phyloP scores from a whole-genome alignment of 1,140 invertebrate genomes.

The Drusus annulatus region DNA sequence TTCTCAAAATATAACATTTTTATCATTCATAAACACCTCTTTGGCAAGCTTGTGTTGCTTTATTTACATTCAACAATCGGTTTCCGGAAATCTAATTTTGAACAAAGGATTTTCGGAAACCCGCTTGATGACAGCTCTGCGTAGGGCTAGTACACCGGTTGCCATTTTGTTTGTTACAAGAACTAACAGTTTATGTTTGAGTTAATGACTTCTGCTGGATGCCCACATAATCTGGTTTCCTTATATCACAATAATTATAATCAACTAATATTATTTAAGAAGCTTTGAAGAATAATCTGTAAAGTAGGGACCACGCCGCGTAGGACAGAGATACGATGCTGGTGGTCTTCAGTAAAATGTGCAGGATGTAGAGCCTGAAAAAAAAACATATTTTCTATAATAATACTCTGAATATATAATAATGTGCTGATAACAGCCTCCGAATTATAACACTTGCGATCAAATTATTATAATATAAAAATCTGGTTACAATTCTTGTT shows the following conservation, averaged over 20 bases:
- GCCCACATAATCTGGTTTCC: neutral
- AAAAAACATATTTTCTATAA: neutral
- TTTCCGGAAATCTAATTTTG: no score
- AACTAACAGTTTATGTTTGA: neutral
- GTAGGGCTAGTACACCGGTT: neutral
- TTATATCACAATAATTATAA: neutral
- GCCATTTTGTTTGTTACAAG: neutral
- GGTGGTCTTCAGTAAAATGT: slow-evolving; percentile 38
- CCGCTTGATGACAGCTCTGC: neutral
- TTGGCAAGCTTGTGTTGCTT: no score
- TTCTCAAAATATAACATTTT: no score
- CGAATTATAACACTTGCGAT: no score
- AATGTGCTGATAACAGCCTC: no score
- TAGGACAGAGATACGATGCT: slow-evolving; percentile 21
- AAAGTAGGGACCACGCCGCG: slow-evolving; percentile 42
- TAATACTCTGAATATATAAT: no score
- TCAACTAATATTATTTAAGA: neutral
- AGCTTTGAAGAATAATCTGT: slow-evolving; percentile 40
- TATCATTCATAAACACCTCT: no score
- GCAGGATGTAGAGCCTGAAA: slow-evolving; percentile 52
- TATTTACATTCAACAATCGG: no score
- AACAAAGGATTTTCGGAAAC: neutral
- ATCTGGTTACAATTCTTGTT: no score
- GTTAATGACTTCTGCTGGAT: no score
- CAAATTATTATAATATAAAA: no score